Evolutionary conservation across 2,888 invertebrate genomes (phyloP).

Genomic region (Liposcelis brunnea): DNA sequence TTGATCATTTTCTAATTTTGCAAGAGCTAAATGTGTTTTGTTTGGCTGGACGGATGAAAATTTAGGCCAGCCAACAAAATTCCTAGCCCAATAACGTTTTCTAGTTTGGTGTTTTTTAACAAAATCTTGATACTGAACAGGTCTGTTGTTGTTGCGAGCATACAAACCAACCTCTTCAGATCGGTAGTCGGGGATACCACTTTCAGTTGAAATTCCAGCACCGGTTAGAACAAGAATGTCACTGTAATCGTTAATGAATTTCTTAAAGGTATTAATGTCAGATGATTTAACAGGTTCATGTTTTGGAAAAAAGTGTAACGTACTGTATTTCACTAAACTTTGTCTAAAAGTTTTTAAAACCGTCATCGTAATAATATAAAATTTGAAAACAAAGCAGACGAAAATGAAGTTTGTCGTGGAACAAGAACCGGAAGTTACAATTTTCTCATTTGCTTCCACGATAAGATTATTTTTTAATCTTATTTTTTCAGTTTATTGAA

Average conservation of each 20-base stretch:
- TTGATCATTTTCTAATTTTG: slow-evolving; percentile 46
- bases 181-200: slow-evolving; percentile 89
- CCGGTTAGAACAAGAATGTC: slow-evolving; percentile 66
- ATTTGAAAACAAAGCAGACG: no score
- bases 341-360: no score
- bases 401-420: no score
- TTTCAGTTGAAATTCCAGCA: slow-evolving; percentile 94
- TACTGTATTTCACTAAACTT: no score
- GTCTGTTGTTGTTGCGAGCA: slow-evolving; percentile 65
- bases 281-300: slow-evolving; percentile 41
- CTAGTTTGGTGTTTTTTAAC: slow-evolving; percentile 44
- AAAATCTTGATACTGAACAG: slow-evolving; percentile 77
- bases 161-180: slow-evolving; percentile 82
- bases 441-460: no score
- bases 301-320: slow-evolving; percentile 46
- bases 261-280: slow-evolving; percentile 30
- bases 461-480: no score
- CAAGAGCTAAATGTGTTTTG: slow-evolving; percentile 50
- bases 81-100: slow-evolving; percentile 88
- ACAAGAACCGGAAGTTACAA: no score
- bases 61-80: slow-evolving; percentile 79
- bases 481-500: no score
- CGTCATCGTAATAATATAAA: no score
- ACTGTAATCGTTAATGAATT: slow-evolving; percentile 37
- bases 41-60: slow-evolving; percentile 73